Evolutionary conservation across 2,797 vertebrate species (phyloP).

Genomic region (Lates japonicus): DNA sequence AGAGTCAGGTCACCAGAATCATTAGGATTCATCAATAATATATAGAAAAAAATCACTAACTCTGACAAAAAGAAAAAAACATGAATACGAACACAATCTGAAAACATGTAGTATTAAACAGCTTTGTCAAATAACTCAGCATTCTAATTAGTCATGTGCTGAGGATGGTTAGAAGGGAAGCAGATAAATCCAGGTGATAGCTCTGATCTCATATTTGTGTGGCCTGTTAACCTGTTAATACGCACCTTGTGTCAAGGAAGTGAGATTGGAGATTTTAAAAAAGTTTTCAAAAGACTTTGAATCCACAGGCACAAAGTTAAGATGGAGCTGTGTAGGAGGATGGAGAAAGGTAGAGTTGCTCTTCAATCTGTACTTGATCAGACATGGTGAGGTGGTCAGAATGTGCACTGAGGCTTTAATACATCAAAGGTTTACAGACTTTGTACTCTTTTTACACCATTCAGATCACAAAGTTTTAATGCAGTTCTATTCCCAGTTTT

Average conservation of each 20-base stretch:
- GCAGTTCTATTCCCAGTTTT: neutral
- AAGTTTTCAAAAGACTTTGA: neutral
- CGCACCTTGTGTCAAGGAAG: neutral
- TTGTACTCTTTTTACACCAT: neutral
- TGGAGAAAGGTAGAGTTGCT: neutral
- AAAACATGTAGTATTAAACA: neutral
- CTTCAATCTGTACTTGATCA: slow-evolving; percentile 18
- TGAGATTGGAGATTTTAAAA: neutral
- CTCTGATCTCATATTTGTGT: neutral
- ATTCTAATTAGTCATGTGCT: neutral
- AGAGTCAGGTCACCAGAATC: neutral
- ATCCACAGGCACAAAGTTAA: neutral
- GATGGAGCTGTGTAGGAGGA: neutral
- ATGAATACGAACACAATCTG: neutral
- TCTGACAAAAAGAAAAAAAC: neutral
- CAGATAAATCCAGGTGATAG: neutral
- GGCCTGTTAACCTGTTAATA: slow-evolving; percentile 19
- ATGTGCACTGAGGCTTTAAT: slow-evolving; percentile 6
- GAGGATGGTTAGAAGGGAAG: neutral
- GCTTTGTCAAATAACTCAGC: neutral
- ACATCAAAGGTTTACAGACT: slow-evolving; percentile 1
- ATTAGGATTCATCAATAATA: neutral
- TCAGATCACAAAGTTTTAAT: neutral
- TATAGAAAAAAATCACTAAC: neutral
- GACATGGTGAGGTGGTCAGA: slow-evolving; percentile 17